Evolutionary conservation across 2,888 invertebrate genomes (phyloP).

Genomic region (Caenorhabditis plicata): DNA sequence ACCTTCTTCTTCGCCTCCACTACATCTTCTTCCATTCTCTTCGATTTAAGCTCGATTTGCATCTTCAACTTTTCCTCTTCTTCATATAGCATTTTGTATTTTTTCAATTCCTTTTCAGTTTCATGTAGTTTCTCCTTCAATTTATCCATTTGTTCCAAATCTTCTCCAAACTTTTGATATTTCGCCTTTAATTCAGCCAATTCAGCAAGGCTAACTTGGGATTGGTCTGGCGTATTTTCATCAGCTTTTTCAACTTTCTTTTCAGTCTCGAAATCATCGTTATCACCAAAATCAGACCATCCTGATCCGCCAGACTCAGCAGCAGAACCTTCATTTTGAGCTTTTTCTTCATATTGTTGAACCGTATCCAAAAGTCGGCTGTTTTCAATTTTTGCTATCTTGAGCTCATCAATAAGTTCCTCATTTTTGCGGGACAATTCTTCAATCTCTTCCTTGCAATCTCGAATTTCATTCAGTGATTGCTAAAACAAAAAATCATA

Average conservation of each 20-base stretch:
- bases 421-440: neutral
- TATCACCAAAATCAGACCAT: constrained; percentile 46
- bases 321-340: constrained; percentile 8
- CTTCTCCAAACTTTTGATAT: constrained; percentile 22
- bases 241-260: constrained; percentile 10
- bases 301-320: constrained; percentile 44
- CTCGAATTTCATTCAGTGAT: neutral
- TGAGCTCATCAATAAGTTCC: constrained; percentile 1
- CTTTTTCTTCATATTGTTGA: constrained; percentile 9
- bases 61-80: constrained; percentile 11
- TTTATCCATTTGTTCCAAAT: constrained; percentile 17
- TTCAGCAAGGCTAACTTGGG: constrained; percentile 7
- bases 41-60: constrained; percentile 14
- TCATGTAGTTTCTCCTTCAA: constrained; percentile 21
- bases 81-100: constrained; percentile 6
- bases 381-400: constrained; percentile 2
- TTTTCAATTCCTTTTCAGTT: constrained; percentile 18
- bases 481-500: too few species aligned
- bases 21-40: neutral
- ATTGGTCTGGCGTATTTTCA: constrained; percentile 20
- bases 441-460: neutral
- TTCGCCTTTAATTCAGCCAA: constrained; percentile 18
- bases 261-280: constrained; percentile 23
- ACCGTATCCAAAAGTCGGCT: constrained; percentile 1
- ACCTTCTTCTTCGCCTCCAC: constrained; percentile 9